Percentiles rank a stretch among this genome's conserved stretches.
Conservation (phyloP, 2,888 invertebrate species). For the Magallana nippona region DNA sequence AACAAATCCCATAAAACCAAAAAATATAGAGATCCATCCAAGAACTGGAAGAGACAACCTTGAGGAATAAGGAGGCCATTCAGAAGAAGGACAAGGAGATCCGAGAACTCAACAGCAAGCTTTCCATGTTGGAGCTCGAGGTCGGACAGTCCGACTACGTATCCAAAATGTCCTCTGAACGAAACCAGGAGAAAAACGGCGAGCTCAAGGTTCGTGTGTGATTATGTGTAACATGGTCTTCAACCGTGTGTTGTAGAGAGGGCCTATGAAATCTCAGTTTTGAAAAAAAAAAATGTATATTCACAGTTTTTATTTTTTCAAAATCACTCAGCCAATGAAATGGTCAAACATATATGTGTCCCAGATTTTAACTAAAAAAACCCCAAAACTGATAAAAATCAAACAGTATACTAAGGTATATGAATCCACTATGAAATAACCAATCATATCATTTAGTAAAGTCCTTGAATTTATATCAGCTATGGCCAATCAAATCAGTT, state of each 20-base stretch:
- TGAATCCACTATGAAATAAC: too few species aligned
- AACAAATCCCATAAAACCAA: conserved; percentile 47
- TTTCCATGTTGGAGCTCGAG: conserved; percentile 66
- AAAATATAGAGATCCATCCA: conserved; percentile 64
- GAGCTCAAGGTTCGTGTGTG: conserved; percentile 66
- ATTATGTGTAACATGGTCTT: conserved; percentile 34
- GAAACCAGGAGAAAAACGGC: conserved; percentile 54
- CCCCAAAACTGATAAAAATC: too few species aligned
- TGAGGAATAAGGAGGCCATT: conserved; percentile 63
- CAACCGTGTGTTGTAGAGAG: too few species aligned
- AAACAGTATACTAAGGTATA: too few species aligned
- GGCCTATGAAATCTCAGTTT: too few species aligned
- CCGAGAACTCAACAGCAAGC: conserved; percentile 64
- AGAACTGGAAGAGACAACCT: conserved; percentile 61
- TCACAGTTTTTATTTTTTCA: too few species aligned
- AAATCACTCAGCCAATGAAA: not conserved
- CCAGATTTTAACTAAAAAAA: too few species aligned
- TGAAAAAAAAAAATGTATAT: too few species aligned
- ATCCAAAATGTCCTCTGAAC: conserved; percentile 60
- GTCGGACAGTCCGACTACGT: conserved; percentile 63
- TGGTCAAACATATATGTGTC: too few species aligned
- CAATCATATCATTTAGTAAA: too few species aligned
- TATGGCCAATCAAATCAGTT: too few species aligned
- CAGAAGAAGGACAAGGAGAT: conserved; percentile 65
- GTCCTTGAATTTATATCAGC: too few species aligned